Conservation (phyloP, 2,113 vertebrate genomes). For the Trichomycterus rosablanca region DNA sequence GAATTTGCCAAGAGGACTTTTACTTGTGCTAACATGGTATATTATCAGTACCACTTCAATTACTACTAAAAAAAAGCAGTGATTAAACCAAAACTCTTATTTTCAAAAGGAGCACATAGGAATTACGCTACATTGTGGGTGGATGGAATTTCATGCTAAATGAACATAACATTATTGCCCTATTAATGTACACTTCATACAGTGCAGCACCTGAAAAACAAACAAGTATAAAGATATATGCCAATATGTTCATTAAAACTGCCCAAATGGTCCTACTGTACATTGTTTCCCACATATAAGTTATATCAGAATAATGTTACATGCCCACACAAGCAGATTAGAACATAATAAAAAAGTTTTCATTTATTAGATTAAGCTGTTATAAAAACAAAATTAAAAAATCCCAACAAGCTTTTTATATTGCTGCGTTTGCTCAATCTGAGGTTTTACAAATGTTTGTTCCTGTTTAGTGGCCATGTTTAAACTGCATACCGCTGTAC, state of each 20-base stretch:
- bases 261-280: too few relatives aligned
- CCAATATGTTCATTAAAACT: constrained; percentile 48
- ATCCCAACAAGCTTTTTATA: too few relatives aligned
- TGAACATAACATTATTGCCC: constrained; percentile 3
- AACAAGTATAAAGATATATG: constrained; percentile 31
- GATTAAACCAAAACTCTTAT: constrained; percentile 2
- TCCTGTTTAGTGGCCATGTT: too few relatives aligned
- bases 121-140: constrained; percentile 9
- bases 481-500: too few relatives aligned
- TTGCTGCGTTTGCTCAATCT: too few relatives aligned
- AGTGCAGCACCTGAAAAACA: constrained; percentile 49
- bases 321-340: too few relatives aligned
- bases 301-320: too few relatives aligned
- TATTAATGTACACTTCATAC: constrained; percentile 44
- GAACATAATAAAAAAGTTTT: too few relatives aligned
- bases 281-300: too few relatives aligned
- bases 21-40: constrained; percentile 8
- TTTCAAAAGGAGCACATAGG: constrained; percentile 1
- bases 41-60: constrained; percentile 11
- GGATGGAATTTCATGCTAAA: constrained; percentile 16
- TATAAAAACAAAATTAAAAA: neutral
- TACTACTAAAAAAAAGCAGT: neutral
- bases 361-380: too few relatives aligned
- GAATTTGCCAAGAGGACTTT: neutral
- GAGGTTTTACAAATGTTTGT: too few relatives aligned